Conservation (phyloP, 1,140 invertebrate genomes). For the Scylla paramamosain region DNA sequence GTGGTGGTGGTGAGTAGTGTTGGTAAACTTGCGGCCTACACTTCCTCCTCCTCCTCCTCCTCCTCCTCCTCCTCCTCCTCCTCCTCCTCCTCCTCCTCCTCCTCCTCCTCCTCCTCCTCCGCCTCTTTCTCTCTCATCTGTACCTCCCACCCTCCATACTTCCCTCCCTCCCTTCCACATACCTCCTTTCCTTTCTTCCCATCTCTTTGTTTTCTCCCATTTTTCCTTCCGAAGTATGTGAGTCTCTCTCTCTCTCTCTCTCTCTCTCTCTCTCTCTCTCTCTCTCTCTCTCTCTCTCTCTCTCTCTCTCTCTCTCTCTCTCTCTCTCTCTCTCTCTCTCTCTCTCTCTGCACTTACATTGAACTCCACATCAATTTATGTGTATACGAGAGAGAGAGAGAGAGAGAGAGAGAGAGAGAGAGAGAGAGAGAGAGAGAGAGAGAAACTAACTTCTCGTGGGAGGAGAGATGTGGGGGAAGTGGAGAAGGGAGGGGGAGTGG, state of each 20-base stretch:
- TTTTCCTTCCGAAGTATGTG: neutral
- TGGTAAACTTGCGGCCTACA: neutral
- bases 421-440: too few species aligned
- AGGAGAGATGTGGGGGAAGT: neutral
- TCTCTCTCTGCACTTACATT: neutral
- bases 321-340: conserved; percentile 47
- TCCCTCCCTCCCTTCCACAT: neutral
- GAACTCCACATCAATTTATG: neutral
- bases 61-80: neutral
- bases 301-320: neutral
- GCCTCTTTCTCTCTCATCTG: neutral
- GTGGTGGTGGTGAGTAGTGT: neutral
- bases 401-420: too few species aligned
- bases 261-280: conserved; percentile 8
- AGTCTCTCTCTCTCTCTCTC: conserved; percentile 48
- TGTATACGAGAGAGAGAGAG: too few species aligned
- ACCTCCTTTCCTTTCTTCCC: neutral
- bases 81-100: neutral
- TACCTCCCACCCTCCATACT: neutral
- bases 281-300: too few species aligned
- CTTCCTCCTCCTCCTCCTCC: neutral
- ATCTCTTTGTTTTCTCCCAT: conserved; percentile 22
- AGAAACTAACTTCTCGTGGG: too few species aligned
- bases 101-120: neutral
- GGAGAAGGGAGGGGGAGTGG: neutral